Percentiles rank a stretch among this genome's conserved stretches.
Conservation (phyloP, 2,888 invertebrate species). For the Acleris cristana region DNA sequence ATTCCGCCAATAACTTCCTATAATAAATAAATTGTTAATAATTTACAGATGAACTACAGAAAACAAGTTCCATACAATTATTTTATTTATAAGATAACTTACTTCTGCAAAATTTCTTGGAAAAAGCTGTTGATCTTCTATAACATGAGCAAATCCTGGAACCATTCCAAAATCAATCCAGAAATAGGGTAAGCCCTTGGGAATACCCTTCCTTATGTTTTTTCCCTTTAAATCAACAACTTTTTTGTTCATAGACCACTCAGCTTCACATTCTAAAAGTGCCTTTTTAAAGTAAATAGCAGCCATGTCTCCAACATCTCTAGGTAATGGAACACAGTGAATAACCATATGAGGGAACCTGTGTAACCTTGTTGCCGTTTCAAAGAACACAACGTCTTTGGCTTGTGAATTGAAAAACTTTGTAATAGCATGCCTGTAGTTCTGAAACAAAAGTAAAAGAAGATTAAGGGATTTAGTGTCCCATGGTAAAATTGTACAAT, state of each 20-base stretch:
- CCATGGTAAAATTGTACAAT: too few species aligned
- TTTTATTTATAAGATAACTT: conserved; percentile 38
- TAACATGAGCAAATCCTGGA: conserved; percentile 97
- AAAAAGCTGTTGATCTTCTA: conserved; percentile 95
- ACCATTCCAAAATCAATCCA: conserved; percentile 96
- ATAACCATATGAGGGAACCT: conserved; percentile 92
- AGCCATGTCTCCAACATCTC: conserved; percentile 93
- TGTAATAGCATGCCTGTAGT: conserved; percentile 90
- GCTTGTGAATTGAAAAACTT: conserved; percentile 89
- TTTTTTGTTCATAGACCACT: conserved; percentile 98
- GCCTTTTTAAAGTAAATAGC: conserved; percentile 99
- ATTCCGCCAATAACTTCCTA: conserved; percentile 98
- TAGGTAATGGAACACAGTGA: conserved; percentile 94
- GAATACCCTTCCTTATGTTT: conserved; percentile 91
- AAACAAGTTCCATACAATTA: too few species aligned
- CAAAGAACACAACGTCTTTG: conserved; percentile 95
- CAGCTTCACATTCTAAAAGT: conserved; percentile 95
- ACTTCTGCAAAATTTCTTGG: conserved; percentile 96
- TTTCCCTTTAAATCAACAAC: conserved; percentile 83
- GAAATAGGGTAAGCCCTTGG: conserved; percentile 97
- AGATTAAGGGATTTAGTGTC: too few species aligned
- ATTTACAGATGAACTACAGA: too few species aligned
- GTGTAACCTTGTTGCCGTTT: conserved; percentile 90
- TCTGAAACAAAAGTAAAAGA: conserved; percentile 68
- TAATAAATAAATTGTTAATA: conserved; percentile 34